Base-by-base conservation (phyloP, 2,888 invertebrate genomes). In the Aromia moschata region DNA sequence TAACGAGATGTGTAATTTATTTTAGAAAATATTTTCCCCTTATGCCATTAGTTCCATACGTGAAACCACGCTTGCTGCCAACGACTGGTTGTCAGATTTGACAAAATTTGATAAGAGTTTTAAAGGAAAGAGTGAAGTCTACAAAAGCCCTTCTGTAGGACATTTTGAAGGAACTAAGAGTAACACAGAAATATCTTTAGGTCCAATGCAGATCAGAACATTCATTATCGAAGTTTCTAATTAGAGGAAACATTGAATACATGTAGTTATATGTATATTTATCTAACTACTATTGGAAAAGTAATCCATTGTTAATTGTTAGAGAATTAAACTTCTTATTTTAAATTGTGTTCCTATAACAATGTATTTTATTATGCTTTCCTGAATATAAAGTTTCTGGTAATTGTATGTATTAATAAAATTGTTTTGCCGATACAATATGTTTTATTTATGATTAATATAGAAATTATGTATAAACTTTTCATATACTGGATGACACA, bases 11-110 rank as follows among this genome's bases (percentile, higher is more conserved):
- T 2, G 2, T 15, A 30, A 51, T 44, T 53, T 49, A 20, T 46
- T 75, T 16, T 68, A 83, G 78, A 79, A 84, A 33, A 70, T 91
- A 0, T 87, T 92, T 40, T 80, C 83, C 0, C 52, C 52, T 4
- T 41, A 52, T 17, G 20, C 17, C 52, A 41, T 52, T 31, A 52
- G 31, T 41, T 52, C 41, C 7, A 77, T 88, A 0, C 81, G 82
- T 52, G 93, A 93, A 75, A 89, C 88, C 0, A 86, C 85, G 0
- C 76, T 93, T n/a, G 89, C 89, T 1, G 93, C 85, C 0, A 91
- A 91, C 73, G 83, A 86, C 62, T 84, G 84, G 80, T 60, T 86
- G 1, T 78, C 81, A 0, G 84, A 88, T 11, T n/a, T n/a, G n/a
- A 71, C 79, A 14, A 66, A 80, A 37, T 46, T 37, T 40, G 60